Conservation (phyloP, 2,888 invertebrate genomes). For the Atrina japonica region DNA sequence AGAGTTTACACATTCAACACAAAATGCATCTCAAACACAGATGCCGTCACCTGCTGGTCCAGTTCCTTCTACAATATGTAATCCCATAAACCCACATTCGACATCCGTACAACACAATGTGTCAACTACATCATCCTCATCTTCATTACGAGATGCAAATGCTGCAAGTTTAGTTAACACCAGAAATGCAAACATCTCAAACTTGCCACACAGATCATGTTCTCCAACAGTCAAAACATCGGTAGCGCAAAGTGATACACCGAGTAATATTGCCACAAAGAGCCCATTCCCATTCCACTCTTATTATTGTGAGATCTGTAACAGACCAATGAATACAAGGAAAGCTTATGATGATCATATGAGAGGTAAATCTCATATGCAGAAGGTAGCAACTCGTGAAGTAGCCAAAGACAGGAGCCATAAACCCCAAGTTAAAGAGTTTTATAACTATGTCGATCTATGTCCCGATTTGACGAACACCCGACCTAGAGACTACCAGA, state of each 20-base stretch:
- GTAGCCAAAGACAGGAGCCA: conserved; percentile 53
- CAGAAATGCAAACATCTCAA: no score
- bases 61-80: not conserved
- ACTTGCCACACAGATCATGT: no score
- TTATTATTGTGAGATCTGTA: conserved; percentile 60
- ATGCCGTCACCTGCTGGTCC: not conserved
- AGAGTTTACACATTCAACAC: no score
- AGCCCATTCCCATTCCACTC: conserved; percentile 43
- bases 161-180: no score
- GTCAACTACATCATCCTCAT: no score
- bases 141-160: no score
- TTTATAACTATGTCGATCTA: conserved; percentile 21
- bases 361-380: conserved; percentile 59
- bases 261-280: no score
- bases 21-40: not conserved
- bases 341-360: conserved; percentile 60
- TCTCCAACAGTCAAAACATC: not conserved
- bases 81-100: conserved; percentile 2
- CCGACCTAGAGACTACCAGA: conserved; percentile 68
- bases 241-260: not conserved
- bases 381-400: conserved; percentile 53
- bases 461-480: conserved; percentile 44
- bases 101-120: conserved; percentile 3
- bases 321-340: conserved; percentile 61
- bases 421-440: conserved; percentile 3